Conservation (phyloP, 2,113 vertebrate genomes). For the Raja brachyura region DNA sequence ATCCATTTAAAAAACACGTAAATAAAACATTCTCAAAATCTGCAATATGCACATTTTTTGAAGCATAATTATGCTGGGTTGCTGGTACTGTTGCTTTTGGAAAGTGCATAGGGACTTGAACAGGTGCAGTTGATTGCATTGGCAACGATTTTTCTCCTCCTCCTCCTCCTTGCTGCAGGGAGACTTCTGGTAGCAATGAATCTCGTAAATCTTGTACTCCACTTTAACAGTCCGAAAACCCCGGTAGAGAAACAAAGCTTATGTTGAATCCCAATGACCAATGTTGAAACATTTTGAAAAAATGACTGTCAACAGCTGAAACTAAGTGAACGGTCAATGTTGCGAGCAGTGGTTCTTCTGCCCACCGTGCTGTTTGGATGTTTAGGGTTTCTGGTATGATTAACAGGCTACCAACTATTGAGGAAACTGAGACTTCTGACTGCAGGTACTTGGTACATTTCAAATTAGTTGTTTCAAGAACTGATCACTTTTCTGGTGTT, state of each 20-base stretch:
- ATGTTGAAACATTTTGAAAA: neutral
- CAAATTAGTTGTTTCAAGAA: constrained; percentile 6
- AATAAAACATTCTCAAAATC: neutral
- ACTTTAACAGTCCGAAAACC: constrained; percentile 8
- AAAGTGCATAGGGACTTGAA: constrained; percentile 28
- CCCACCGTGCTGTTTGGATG: neutral
- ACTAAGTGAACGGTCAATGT: neutral
- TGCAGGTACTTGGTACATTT: constrained; percentile 21
- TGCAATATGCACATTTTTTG: neutral
- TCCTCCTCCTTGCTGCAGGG: constrained; percentile 35
- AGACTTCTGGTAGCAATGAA: constrained; percentile 10
- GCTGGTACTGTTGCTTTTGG: constrained; percentile 32
- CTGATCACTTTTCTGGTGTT: constrained; percentile 30
- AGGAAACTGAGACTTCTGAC: constrained; percentile 28
- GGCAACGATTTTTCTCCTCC: constrained; percentile 11
- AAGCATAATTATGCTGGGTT: neutral
- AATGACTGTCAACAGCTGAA: constrained; percentile 22
- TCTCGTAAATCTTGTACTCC: constrained; percentile 28
- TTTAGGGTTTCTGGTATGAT: neutral
- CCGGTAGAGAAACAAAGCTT: neutral
- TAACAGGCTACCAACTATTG: constrained; percentile 26
- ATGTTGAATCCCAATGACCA: neutral
- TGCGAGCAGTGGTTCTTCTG: constrained; percentile 3
- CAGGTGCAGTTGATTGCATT: constrained; percentile 36
- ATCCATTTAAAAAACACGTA: neutral